phyloP scores from a whole-genome alignment of 2,888 invertebrate genomes.

The Vannuccia rotundouncinata region DNA sequence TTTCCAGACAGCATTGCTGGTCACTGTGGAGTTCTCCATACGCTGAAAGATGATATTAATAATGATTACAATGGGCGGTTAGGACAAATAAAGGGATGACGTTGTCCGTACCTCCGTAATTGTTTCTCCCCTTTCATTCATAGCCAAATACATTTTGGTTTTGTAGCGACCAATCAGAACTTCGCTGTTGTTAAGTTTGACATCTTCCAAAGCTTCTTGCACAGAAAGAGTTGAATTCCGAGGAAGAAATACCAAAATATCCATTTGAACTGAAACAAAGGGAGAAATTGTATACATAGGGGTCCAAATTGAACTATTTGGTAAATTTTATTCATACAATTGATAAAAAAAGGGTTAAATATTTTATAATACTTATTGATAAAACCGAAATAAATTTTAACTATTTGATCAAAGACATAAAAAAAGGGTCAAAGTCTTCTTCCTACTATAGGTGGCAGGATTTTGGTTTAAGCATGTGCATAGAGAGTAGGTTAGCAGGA shows the following conservation, averaged over 20 bases:
- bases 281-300: no score
- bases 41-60: neutral
- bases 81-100: neutral
- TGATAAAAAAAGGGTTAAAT: no score
- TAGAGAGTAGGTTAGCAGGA: no score
- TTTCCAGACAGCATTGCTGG: neutral
- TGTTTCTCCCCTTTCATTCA: neutral
- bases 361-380: no score
- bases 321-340: no score
- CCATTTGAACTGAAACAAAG: neutral
- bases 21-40: neutral
- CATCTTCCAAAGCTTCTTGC: neutral
- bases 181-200: neutral
- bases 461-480: no score
- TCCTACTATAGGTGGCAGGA: no score
- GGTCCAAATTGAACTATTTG: no score
- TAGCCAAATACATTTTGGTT: conserved; percentile 1
- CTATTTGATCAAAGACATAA: no score
- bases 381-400: no score
- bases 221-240: neutral
- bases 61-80: neutral
- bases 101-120: neutral
- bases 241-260: neutral
- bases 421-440: no score
- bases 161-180: neutral